Evolutionary conservation across 2,797 vertebrate genomes (phyloP), one percentile per base, ranked within the genome.

Genomic region (Gymnothorax reevesii): DNA sequence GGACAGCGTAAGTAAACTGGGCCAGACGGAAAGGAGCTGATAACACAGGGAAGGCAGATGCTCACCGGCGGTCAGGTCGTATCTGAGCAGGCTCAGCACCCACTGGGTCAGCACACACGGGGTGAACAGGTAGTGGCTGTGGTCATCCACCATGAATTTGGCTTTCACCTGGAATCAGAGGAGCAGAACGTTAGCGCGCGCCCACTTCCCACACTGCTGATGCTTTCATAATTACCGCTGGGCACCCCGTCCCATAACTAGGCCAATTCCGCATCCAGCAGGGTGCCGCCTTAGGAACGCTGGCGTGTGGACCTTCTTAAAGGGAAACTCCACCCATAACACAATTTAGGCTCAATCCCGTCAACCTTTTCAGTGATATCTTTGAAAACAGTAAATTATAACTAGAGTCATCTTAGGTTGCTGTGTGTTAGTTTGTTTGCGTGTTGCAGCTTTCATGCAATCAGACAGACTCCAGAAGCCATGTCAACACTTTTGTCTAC

Each of bases 101-200:
- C 99, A 99, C 86, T 99, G 97, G 62, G 99, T 99, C 90, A 99
- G 97, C 92, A 99, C 93, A 77, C 97, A 97, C 0, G 99, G 99
- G 52, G 98, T 99, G 90, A 99, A 99, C 54, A 99, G 94, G 90
- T 99, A 99, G 92, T 99, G 99, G 90, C 97, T 98, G 90, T 97
- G 94, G 91, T 99, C 97, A 91, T 99, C 98, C 87, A 99, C 96
- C 0, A 96, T 98, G 91, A 99, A 99, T 92, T 96, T 99, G 3
- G 95, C 93, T 93, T 97, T 98, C 84, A 99, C 96, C 99, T 99
- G 90, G 84, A 92, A 92, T 87, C 0, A 0, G 75, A 84, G 27
- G 54, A 60, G 52, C 20, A 27, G 25, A 17, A 49, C 52, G 20
- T 57, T 15, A 83, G 57, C 22, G 62, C 62, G 9, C 15, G 22